These are phyloP conservation scores for Dromas ardeola DNA, from an alignment of 2,113 vertebrate genomes.

Conservation along the genomic window DNA sequence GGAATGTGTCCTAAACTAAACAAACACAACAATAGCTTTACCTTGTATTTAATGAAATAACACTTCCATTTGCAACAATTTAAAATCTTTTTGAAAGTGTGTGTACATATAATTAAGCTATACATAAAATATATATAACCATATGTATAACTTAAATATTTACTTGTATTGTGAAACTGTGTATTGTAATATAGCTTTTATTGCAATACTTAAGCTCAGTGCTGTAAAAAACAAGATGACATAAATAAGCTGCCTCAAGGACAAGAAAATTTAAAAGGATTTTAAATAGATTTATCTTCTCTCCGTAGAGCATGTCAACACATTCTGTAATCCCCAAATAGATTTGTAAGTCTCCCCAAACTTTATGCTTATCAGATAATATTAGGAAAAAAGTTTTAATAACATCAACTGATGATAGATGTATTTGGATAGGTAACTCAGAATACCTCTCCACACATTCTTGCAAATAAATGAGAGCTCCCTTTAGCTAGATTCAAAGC, in stretches of 20 bases:
- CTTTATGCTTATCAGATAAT: not conserved
- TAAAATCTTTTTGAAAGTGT: not conserved
- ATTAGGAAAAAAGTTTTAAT: not conserved
- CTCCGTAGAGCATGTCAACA: not conserved
- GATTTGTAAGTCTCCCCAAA: not conserved
- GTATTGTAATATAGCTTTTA: not conserved
- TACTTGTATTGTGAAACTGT: not conserved
- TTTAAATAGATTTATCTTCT: not conserved
- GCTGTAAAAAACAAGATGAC: not conserved
- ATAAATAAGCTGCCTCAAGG: not conserved
- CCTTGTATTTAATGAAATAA: constrained; percentile 47
- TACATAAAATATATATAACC: not conserved
- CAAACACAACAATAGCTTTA: not conserved
- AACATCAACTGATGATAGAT: not conserved
- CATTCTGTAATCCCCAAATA: not conserved
- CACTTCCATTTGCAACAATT: not conserved
- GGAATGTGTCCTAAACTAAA: not conserved
- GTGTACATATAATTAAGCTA: not conserved
- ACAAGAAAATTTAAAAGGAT: not conserved
- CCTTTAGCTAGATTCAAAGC: not conserved
- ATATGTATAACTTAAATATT: not conserved
- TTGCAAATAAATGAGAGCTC: not conserved
- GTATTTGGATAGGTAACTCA: not conserved
- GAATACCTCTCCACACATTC: not conserved
- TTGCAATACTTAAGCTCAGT: not conserved